phyloP scores from a whole-genome alignment of 2,113 vertebrate species.

The Cairina moschata region DNA sequence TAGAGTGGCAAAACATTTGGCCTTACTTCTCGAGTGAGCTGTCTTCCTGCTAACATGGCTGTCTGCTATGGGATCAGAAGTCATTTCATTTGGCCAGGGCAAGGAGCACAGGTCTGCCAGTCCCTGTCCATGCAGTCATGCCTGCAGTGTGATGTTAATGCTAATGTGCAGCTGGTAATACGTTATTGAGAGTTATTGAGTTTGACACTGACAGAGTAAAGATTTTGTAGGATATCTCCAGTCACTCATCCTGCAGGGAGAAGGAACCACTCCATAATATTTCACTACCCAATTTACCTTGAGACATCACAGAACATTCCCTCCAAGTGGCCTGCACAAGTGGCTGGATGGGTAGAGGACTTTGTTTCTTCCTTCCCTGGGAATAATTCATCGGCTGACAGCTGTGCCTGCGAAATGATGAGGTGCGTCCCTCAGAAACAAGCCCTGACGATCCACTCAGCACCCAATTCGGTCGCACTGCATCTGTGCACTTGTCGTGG shows the following conservation, averaged over 20 bases:
- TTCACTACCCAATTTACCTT: background rate
- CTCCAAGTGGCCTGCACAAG: background rate
- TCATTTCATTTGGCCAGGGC: background rate
- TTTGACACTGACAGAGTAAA: background rate
- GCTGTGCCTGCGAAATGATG: constrained; percentile 30
- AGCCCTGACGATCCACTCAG: constrained; percentile 40
- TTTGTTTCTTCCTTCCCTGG: background rate
- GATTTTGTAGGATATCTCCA: background rate
- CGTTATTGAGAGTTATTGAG: background rate
- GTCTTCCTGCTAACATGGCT: background rate
- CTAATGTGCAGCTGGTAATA: constrained; percentile 14
- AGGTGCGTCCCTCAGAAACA: constrained; percentile 31
- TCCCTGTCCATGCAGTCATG: background rate
- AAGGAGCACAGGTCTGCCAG: background rate
- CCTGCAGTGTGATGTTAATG: background rate
- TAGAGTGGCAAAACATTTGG: background rate
- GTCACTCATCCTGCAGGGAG: background rate
- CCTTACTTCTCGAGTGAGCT: background rate
- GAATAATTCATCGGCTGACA: constrained; percentile 38
- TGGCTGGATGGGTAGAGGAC: background rate
- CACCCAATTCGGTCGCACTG: constrained; percentile 9
- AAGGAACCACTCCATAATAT: background rate
- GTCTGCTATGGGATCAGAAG: background rate
- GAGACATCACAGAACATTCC: background rate
- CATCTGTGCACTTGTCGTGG: constrained; percentile 30